Evolutionary conservation across 2,888 invertebrate genomes (phyloP).

Genomic region (Camponotus fellah): DNA sequence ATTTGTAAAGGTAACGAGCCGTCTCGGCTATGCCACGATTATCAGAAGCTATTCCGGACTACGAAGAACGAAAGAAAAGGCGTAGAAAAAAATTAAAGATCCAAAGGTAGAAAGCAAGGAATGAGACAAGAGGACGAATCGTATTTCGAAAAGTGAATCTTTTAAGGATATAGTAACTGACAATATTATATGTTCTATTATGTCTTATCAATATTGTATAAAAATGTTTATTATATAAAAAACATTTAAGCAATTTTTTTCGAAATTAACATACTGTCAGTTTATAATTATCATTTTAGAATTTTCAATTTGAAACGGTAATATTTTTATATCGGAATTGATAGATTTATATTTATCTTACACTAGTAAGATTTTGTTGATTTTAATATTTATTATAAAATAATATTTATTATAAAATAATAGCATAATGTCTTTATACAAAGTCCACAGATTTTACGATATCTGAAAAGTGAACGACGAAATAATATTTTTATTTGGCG

Average conservation of each 20-base stretch:
- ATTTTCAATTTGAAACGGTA: not conserved
- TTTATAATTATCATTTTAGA: not conserved
- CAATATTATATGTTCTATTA: not conserved
- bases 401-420: not conserved
- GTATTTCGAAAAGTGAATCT: conserved; percentile 2
- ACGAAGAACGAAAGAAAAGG: conserved; percentile 26
- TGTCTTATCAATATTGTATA: not conserved
- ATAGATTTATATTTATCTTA: not conserved
- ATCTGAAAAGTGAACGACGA: not conserved
- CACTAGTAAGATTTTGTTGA: not conserved
- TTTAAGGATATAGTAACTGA: not conserved
- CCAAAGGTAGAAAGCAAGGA: conserved; percentile 1
- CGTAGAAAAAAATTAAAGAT: conserved; percentile 17
- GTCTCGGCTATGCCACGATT: conserved; percentile 64
- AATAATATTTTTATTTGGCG: not conserved
- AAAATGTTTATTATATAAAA: not conserved
- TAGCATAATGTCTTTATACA: not conserved
- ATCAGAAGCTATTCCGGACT: conserved; percentile 55
- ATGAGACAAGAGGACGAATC: conserved; percentile 15
- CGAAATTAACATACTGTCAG: not conserved
- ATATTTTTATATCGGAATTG: not conserved
- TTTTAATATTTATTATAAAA: not conserved
- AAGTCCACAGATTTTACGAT: not conserved
- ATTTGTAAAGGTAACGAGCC: conserved; percentile 76
- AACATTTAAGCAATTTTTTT: not conserved